Evolutionary conservation across 2,113 vertebrate species (phyloP), one percentile per base, ranked within the genome.

Genomic region (Micronycteris hirsuta): DNA sequence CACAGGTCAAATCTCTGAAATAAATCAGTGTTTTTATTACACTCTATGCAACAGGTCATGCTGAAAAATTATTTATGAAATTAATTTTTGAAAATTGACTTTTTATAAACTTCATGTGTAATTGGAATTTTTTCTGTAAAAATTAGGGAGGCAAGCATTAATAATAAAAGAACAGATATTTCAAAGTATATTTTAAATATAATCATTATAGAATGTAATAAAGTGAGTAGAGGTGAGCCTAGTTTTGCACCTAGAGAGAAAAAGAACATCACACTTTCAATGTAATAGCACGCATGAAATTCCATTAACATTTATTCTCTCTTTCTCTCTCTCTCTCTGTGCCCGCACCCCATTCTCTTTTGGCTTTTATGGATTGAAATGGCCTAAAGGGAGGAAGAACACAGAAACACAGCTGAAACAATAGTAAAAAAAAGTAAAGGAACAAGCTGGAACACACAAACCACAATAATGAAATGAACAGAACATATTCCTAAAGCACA

Each of bases 1-100:
- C 56, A 43, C 74, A 92, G 47, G 56, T 87, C 33, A 85, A 56
- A 81, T 52, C 47, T 76, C 68, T 33, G 68, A 78, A 91, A 89
- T n/a, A 56, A 36, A 10, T 54, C 38, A 56, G 22, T 76, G 45
- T 54, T 70, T 93, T 86, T 91, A 85, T 65, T 91, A 58, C 12
- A 47, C 36, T 76, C 82, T 13, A 26, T 78, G 12, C 5, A 77
- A 9, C 38, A 87, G 73, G 19, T 74, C 76, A 77, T 38, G 54
- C 74, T 82, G 67, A 71, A 87, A 93, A 89, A 81, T 81, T 77
- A 78, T 36, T 56, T 71, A 1, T 49, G 31, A 86, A 95, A 68
- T 71, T 95, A 91, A 74, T 43, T 93, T 93, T 84, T 96, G 76
- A 84, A 47, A 84, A 36, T n/a, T 95, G 78, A n/a, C 38, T 89